Evolutionary conservation across 2,888 invertebrate genomes (phyloP), one percentile per base, ranked within the genome.

Genomic region (Caenorhabditis macrosperma): DNA sequence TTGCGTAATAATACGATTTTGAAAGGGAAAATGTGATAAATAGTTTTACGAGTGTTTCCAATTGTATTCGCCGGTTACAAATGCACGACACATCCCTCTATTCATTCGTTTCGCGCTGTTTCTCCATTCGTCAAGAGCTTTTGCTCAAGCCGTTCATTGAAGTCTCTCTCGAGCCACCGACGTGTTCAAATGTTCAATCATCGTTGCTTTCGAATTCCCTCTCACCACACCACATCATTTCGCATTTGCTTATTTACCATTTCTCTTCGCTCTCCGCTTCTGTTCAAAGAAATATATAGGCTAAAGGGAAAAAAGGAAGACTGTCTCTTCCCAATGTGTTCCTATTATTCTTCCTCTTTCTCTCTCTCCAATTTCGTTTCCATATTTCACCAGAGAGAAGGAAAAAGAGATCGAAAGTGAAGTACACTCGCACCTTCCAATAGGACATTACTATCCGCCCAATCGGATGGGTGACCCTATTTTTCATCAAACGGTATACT

Each of bases 41-140:
- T 71, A 50, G 61, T 61, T 61, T 61, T 71, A 61, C 61, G 50
- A 12, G 59, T 38, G 60, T 69, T 61, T 28, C 33, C 63, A 61
- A 61, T 71, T 54, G 44, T 55, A 71, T 61, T 63, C 38, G 30
- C 30, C 10, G 54, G 44, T 71, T 38, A 61, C 71, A 71, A 71
- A 61, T 26, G 30, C 44, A 20, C 33, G 54, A 54, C 46, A 44
- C 54, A 61, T 71, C 54, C 61, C 54, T 35, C 26, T 48, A 35
- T 71, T 46, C 33, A n/a, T 46, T 50, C 46, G 59, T 20, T 38
- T 50, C 60, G n/a, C n/a, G n/a, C n/a, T n/a, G 50, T 46, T 20
- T 54, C 71, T 61, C 17, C 38, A 44, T 44, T 71, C 52, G 71
- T 71, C 69, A 54, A 71, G 69, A 38, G 50, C 61, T 38, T 48